Percentiles rank a stretch among this genome's conserved stretches.
These are phyloP conservation scores for Tauraco hartlaubi DNA, from an alignment of 2,797 vertebrate genomes.

Conservation along the genomic window DNA sequence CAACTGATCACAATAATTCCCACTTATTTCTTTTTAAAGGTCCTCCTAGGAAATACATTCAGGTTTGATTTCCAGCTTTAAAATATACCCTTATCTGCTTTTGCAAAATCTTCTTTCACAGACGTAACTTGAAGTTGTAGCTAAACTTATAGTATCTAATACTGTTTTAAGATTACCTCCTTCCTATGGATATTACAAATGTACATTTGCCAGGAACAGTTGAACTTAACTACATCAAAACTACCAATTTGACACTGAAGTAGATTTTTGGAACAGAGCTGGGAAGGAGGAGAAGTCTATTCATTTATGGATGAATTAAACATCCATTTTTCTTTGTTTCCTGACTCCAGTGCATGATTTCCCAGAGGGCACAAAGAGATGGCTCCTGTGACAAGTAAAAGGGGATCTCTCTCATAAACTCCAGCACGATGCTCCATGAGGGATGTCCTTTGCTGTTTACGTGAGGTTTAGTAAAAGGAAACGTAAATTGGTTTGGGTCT, in stretches of 20 bases:
- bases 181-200: not conserved
- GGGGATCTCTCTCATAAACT: not conserved
- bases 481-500: not conserved
- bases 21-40: not conserved
- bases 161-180: not conserved
- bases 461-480: not conserved
- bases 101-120: not conserved
- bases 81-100: not conserved
- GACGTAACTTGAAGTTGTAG: not conserved
- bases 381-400: not conserved
- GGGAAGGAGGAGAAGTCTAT: not conserved
- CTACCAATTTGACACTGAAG: not conserved
- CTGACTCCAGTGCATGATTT: conserved; percentile 5
- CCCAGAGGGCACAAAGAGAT: not conserved
- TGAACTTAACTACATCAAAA: not conserved
- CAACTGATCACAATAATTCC: not conserved
- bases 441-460: not conserved
- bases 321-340: conserved; percentile 19
- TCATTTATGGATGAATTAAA: conserved; percentile 14
- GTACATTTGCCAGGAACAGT: not conserved
- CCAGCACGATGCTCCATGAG: rapidly evolving
- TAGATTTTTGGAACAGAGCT: not conserved
- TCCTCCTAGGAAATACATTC: not conserved
- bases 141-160: not conserved
- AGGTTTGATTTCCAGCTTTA: not conserved